Conservation (phyloP, 2,797 vertebrate genomes). For the Carapus acus region DNA sequence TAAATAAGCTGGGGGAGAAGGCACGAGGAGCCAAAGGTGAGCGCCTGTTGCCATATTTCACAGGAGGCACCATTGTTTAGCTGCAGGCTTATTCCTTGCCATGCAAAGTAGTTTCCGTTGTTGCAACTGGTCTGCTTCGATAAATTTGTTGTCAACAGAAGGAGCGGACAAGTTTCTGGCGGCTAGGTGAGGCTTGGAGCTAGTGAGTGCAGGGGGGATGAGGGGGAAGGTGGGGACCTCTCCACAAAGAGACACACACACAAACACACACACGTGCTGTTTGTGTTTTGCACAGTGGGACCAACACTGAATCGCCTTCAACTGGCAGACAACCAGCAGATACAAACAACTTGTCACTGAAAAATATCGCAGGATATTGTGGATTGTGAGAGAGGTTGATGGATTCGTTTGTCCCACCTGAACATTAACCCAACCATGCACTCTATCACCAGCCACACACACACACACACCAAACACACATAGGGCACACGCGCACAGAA, state of each 20-base stretch:
- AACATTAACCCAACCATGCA: neutral
- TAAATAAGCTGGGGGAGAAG: constrained; percentile 68
- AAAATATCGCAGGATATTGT: constrained; percentile 4
- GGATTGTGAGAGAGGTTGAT: neutral
- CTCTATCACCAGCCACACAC: no score
- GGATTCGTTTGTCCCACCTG: neutral
- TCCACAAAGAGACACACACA: no score
- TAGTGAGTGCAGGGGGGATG: no score
- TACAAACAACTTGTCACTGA: constrained; percentile 8
- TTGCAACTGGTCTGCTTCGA: constrained; percentile 53
- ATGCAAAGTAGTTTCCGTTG: constrained; percentile 69
- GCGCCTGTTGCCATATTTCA: constrained; percentile 72
- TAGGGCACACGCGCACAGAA: no score
- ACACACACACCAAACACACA: no score
- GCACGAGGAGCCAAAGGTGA: constrained; percentile 72
- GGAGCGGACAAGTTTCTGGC: constrained; percentile 44
- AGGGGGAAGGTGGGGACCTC: constrained; percentile 40
- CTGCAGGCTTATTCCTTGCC: constrained; percentile 56
- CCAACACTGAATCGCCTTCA: constrained; percentile 17
- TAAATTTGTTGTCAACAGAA: constrained; percentile 60
- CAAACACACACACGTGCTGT: neutral
- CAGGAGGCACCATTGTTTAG: constrained; percentile 71
- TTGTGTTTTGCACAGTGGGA: neutral
- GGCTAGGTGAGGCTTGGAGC: constrained; percentile 24
- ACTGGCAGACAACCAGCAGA: constrained; percentile 3